These are phyloP conservation scores for Charaxes varanes DNA, from an alignment of 1,140 invertebrate genomes.

Conservation along the genomic window DNA sequence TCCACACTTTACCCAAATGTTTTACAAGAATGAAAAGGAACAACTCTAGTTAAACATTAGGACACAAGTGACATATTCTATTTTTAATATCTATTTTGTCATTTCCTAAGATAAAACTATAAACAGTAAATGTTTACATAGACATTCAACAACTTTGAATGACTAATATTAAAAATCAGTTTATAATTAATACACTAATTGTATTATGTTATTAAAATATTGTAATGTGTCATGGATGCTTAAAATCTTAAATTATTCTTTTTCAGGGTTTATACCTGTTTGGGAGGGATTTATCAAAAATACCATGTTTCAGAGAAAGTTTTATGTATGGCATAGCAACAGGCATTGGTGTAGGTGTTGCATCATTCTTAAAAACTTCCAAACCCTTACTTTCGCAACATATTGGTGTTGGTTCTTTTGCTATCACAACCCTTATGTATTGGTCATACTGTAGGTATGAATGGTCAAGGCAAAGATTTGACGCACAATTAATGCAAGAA, in stretches of 20 bases:
- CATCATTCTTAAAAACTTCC: slow-evolving; percentile 78
- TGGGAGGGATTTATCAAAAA: slow-evolving; percentile 76
- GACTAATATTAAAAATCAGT: no score
- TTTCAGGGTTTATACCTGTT: slow-evolving; percentile 71
- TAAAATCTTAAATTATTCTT: slow-evolving; percentile 6
- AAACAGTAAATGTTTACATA: no score
- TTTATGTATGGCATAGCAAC: slow-evolving; percentile 76
- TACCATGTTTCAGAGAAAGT: slow-evolving; percentile 79
- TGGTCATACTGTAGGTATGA: slow-evolving; percentile 75
- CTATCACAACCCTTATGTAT: slow-evolving; percentile 72
- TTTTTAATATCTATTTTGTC: no score
- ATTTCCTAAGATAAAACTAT: no score
- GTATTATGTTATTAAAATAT: no score
- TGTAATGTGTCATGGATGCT: background rate
- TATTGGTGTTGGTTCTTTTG: slow-evolving; percentile 73
- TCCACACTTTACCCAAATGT: no score
- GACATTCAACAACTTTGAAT: no score
- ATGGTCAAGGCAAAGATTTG: slow-evolving; percentile 71
- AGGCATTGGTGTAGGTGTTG: slow-evolving; percentile 75
- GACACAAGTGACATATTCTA: no score
- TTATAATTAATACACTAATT: no score
- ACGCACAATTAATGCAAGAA: slow-evolving; percentile 68
- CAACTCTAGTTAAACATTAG: no score
- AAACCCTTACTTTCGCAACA: slow-evolving; percentile 70
- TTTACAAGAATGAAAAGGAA: no score